Evolutionary conservation across 2,797 vertebrate genomes (phyloP).

Genomic region (Danio albolineatus): DNA sequence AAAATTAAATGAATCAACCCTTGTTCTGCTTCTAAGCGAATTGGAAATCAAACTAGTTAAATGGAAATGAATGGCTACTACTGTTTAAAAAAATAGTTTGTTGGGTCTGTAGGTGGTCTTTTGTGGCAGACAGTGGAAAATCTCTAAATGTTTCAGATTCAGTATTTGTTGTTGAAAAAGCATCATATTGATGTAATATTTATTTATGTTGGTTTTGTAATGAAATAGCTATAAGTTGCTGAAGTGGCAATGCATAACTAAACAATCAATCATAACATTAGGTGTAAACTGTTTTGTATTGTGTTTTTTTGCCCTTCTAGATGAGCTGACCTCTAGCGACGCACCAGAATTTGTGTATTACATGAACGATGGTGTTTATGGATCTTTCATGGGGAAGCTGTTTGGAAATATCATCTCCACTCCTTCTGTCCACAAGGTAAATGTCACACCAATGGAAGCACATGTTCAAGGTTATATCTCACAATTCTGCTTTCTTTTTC

Average conservation of each 20-base stretch:
- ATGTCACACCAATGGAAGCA: not conserved
- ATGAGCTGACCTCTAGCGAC: constrained; percentile 78
- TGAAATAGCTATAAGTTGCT: too few relatives aligned
- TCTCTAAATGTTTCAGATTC: not conserved
- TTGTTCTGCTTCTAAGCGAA: too few relatives aligned
- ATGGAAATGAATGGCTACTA: not conserved
- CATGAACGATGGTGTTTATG: constrained; percentile 98
- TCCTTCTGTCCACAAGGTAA: constrained; percentile 96
- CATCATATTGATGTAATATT: too few relatives aligned
- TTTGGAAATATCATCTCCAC: constrained; percentile 88
- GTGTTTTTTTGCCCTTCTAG: constrained; percentile 51
- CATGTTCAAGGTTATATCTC: too few relatives aligned
- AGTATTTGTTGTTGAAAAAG: not conserved
- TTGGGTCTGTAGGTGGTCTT: not conserved
- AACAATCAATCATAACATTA: too few relatives aligned
- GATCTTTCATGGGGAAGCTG: constrained; percentile 93
- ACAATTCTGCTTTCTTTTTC: too few relatives aligned
- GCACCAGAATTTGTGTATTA: constrained; percentile 91
- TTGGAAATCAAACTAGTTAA: not conserved
- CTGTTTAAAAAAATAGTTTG: constrained; percentile 3
- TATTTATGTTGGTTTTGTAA: too few relatives aligned
- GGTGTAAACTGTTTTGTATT: too few relatives aligned
- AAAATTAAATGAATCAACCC: too few relatives aligned
- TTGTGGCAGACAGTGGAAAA: too few relatives aligned
- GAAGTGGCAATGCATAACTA: too few relatives aligned